phyloP scores from a whole-genome alignment of 2,113 vertebrate genomes.

The Micronycteris hirsuta region DNA sequence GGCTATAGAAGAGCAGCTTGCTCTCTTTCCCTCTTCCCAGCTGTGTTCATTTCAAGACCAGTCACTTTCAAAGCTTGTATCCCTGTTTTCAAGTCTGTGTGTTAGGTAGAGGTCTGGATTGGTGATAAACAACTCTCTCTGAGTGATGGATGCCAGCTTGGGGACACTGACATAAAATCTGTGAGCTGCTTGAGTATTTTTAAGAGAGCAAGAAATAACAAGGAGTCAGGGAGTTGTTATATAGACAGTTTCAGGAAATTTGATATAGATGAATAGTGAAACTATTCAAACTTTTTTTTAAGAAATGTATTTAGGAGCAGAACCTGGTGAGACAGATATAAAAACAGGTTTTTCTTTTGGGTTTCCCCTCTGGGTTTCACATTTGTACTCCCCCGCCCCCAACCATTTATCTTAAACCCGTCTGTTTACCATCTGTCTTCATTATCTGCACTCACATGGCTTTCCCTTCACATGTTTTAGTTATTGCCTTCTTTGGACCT shows the following conservation, averaged over 20 bases:
- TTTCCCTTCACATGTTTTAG: not conserved
- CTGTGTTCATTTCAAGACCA: not conserved
- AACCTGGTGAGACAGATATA: not conserved
- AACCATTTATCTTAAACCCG: not conserved
- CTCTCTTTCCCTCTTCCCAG: not conserved
- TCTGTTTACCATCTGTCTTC: not conserved
- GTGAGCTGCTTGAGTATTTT: not conserved
- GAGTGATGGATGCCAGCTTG: not conserved
- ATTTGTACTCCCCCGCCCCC: not conserved
- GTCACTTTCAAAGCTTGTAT: not conserved
- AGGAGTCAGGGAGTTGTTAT: not conserved
- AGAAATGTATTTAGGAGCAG: not conserved
- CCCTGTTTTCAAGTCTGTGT: not conserved
- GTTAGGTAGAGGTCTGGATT: not conserved
- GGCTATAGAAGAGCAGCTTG: not conserved
- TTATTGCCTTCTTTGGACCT: not conserved
- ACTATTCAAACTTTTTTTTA: not conserved
- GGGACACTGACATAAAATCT: not conserved
- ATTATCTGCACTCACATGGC: not conserved
- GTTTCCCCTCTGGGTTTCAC: not conserved
- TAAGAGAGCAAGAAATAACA: constrained; percentile 25
- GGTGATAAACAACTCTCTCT: not conserved
- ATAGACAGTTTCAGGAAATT: constrained; percentile 25
- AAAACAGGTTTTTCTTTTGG: not conserved
- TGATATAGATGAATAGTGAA: not conserved